phyloP scores from a whole-genome alignment of 2,797 vertebrate genomes.

The Carcharodon carcharias region DNA sequence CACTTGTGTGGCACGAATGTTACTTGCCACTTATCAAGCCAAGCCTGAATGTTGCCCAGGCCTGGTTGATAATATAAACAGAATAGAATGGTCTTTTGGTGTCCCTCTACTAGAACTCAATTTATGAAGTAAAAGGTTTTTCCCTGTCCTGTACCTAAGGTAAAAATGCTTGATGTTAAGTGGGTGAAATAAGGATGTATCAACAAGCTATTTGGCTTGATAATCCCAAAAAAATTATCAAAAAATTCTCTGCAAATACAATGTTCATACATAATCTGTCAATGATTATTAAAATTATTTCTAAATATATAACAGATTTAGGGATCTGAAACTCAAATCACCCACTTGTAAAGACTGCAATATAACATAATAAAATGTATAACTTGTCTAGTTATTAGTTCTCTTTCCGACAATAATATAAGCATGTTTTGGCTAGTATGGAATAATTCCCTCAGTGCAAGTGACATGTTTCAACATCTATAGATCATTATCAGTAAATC shows the following conservation, averaged over 20 bases:
- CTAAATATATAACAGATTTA: background rate
- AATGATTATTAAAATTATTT: background rate
- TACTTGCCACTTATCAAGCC: too few species aligned
- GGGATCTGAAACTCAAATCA: background rate
- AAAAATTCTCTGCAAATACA: background rate
- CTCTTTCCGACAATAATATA: background rate
- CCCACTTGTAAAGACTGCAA: background rate
- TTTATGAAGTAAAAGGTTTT: background rate
- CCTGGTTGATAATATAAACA: background rate
- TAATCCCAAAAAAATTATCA: background rate
- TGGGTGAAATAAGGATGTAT: background rate
- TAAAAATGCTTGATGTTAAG: background rate
- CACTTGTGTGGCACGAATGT: too few species aligned
- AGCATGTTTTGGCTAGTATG: background rate
- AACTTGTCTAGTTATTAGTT: background rate
- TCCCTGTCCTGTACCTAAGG: background rate
- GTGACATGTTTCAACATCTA: background rate
- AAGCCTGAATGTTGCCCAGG: too few species aligned
- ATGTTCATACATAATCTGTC: background rate
- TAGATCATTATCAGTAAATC: background rate
- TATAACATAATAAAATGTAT: background rate
- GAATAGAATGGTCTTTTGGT: background rate
- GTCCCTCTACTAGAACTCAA: background rate
- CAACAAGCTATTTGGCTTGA: background rate
- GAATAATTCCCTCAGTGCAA: background rate